Evolutionary conservation across 2,797 vertebrate species (phyloP).

Genomic region (Hypotaenidia okinawae): DNA sequence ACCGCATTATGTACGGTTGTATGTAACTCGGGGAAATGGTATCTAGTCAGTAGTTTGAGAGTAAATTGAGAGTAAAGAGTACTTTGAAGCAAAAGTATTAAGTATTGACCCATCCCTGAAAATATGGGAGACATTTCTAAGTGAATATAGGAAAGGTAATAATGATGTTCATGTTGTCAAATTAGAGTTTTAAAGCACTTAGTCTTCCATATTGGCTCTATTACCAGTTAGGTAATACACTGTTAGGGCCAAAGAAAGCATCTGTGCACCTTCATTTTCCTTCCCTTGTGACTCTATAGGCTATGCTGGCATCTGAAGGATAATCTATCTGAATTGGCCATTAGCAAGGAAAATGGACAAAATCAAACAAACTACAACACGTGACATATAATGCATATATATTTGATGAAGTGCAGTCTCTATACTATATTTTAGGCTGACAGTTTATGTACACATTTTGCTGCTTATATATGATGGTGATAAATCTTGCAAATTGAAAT

Average conservation of each 20-base stretch:
- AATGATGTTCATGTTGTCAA: background rate
- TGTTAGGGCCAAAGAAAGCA: background rate
- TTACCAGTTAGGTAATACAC: background rate
- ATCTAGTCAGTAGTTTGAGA: background rate
- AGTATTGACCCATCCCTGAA: background rate
- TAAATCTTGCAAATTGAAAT: constrained; percentile 22
- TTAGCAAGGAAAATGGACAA: constrained; percentile 10
- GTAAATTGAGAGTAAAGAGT: background rate
- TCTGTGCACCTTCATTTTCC: background rate
- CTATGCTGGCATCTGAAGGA: background rate
- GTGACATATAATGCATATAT: background rate
- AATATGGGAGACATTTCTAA: background rate
- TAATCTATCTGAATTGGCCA: background rate
- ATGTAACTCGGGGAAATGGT: background rate
- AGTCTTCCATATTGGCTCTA: background rate
- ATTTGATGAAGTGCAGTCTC: background rate
- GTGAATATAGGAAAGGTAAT: background rate
- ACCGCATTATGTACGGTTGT: fast-evolving
- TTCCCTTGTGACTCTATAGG: background rate
- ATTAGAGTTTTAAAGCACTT: background rate
- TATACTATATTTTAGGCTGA: background rate
- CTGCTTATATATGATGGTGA: background rate
- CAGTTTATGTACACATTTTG: background rate
- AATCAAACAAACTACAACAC: background rate
- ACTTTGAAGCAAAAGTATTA: background rate